A percentile compares a stretch with the other conserved stretches of the same genome.
Evolutionary conservation across 2,888 invertebrate species (phyloP).

Genomic region (Petrophora chlorosata): DNA sequence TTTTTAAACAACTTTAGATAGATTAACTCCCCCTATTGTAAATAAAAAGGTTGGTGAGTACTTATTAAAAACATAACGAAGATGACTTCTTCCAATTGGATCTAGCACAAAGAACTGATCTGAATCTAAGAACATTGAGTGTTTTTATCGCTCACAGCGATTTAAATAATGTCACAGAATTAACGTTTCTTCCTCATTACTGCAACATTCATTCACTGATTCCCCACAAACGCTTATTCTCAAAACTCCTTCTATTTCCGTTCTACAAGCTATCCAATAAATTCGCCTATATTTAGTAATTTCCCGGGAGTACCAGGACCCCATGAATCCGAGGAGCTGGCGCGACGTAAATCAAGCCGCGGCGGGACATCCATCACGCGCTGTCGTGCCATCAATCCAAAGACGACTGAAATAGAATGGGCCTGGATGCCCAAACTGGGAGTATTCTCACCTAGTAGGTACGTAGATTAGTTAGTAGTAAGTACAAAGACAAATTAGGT

Average conservation of each 20-base stretch:
- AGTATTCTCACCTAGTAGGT: slow-evolving; percentile 52
- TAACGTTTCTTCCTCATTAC: background rate
- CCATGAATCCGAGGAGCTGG: slow-evolving; percentile 65
- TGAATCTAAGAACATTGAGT: too few species aligned
- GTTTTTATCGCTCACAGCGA: too few species aligned
- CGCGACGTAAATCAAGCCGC: slow-evolving; percentile 72
- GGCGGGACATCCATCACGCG: slow-evolving; percentile 73
- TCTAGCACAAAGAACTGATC: too few species aligned
- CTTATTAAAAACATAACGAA: too few species aligned
- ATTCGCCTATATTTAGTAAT: slow-evolving; percentile 43
- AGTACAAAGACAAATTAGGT: background rate
- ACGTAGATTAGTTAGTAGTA: slow-evolving; percentile 32
- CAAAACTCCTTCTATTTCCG: slow-evolving; percentile 2
- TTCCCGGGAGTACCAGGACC: slow-evolving; percentile 57
- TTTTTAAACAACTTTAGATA: too few species aligned
- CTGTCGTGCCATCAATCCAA: slow-evolving; percentile 71
- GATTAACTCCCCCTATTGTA: too few species aligned
- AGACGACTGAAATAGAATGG: slow-evolving; percentile 68
- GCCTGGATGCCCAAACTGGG: slow-evolving; percentile 49
- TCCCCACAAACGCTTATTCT: slow-evolving; percentile 4
- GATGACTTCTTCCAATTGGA: too few species aligned
- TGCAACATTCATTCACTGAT: background rate
- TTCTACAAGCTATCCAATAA: slow-evolving; percentile 34
- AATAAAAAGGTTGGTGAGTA: too few species aligned
- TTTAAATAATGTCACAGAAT: too few species aligned